Base-by-base conservation (phyloP, 53 echinoderm and acorn worm genomes). In the Henricia sp. region DNA sequence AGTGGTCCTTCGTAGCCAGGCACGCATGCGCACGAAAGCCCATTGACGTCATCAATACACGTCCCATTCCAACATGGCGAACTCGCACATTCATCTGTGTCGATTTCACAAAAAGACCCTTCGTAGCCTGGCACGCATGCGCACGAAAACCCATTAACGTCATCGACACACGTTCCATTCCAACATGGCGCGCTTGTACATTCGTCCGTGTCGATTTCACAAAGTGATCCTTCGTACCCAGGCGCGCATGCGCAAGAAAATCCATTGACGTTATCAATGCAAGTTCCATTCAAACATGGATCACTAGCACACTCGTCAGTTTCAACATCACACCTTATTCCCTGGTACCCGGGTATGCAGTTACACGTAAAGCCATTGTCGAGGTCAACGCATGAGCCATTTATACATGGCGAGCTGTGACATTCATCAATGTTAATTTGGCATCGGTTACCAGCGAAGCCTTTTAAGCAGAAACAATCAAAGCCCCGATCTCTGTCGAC, bases 41-140 rank as follows among this genome's bases (percentile, higher is more conserved):
- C 34, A 33, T 48, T 23, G 0, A 33, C 11, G 0, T 29, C 30
- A 20, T 82, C 82, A 35, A 66, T 66, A 33, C 82, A 82, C 20
- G 67, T 82, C 19, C 66, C 66, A 35, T 82, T 67, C 17, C 16
- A 3, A 43, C 82, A 82, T 1, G 82, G 82, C 3, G 82, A 32
- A 19, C 48, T 48, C n/a, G 8, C 4, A 50, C 82, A 82, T 25
- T 82, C 82, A 34, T 82, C 58, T 16, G 37, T 67, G 20, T 67
- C 63, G 29, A 33, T 9, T 16, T 82, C 40, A 82, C 82, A 82
- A 4, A 29, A 11, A 21, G 26, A 3, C 14, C 82, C 82, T 1
- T 82, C 28, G 52, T 46, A 67, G 19, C 82, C 82, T 8, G 37
- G 44, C 6, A 13, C 6, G 13, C 44, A 44, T 6, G 6, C 6